Evolutionary conservation across 2,888 invertebrate genomes (phyloP).

Genomic region (Xanthostigma xanthostigma): DNA sequence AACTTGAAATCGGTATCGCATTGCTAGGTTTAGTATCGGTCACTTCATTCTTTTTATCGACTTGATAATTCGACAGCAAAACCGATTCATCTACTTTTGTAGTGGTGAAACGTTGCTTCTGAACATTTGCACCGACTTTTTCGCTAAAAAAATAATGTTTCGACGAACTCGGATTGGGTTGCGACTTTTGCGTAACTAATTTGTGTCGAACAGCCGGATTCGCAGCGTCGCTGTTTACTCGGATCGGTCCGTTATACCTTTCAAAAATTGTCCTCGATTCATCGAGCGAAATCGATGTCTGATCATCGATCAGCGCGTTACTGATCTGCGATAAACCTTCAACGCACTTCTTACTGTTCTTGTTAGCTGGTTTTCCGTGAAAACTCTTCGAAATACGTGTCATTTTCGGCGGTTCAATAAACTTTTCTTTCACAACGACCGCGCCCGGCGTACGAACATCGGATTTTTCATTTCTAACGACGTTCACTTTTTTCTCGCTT

Average conservation of each 20-base stretch:
- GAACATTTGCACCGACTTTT: constrained; percentile 10
- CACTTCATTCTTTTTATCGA: not conserved
- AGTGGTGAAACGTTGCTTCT: constrained; percentile 25
- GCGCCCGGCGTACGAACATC: constrained; percentile 22
- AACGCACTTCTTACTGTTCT: constrained; percentile 8
- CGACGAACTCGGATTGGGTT: constrained; percentile 15
- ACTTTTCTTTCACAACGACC: constrained; percentile 33
- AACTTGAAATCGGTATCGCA: too few species aligned
- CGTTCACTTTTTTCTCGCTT: constrained; percentile 16
- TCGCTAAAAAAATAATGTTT: not conserved
- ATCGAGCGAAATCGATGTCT: constrained; percentile 12
- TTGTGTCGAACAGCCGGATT: constrained; percentile 14
- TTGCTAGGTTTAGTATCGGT: not conserved
- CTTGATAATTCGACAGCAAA: not conserved
- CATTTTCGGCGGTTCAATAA: constrained; percentile 33
- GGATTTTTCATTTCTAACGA: constrained; percentile 11
- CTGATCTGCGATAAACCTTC: constrained; percentile 7
- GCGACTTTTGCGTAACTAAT: constrained; percentile 22
- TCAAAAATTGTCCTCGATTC: constrained; percentile 8
- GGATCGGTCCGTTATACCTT: constrained; percentile 6
- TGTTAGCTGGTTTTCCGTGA: constrained; percentile 25
- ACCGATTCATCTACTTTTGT: constrained; percentile 26
- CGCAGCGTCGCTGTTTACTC: constrained; percentile 11
- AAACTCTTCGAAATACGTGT: constrained; percentile 31
- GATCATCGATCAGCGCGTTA: not conserved